Evolutionary conservation across 1,140 invertebrate species (phyloP).

Genomic region (Bombus huntii): DNA sequence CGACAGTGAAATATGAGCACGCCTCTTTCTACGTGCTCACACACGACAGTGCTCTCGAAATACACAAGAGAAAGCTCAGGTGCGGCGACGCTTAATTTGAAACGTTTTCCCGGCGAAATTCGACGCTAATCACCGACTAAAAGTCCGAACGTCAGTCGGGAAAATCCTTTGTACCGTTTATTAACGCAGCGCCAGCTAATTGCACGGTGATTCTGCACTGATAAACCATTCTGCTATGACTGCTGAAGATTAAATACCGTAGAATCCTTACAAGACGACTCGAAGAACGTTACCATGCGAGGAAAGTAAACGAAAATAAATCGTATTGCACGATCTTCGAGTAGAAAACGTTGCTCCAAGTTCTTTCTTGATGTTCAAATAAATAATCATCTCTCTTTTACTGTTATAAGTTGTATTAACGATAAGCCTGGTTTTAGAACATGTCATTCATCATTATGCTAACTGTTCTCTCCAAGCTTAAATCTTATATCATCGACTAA

Average conservation of each 20-base stretch:
- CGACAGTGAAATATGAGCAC: constrained; percentile 54
- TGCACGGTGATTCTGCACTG: background rate
- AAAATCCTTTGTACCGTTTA: constrained; percentile 57
- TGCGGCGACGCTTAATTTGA: constrained; percentile 60
- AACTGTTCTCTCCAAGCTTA: too few species aligned
- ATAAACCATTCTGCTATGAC: background rate
- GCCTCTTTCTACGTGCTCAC: constrained; percentile 27
- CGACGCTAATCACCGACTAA: constrained; percentile 48
- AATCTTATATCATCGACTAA: too few species aligned
- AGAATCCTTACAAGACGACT: background rate
- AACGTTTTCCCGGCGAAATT: constrained; percentile 54
- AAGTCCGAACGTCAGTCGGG: constrained; percentile 49
- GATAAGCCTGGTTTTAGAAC: too few species aligned
- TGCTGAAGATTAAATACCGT: background rate
- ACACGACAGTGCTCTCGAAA: constrained; percentile 26
- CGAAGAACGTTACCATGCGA: background rate
- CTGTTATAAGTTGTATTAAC: background rate
- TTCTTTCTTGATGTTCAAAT: background rate
- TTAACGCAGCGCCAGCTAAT: constrained; percentile 56
- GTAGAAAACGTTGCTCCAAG: background rate
- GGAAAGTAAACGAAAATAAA: background rate
- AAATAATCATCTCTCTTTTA: background rate
- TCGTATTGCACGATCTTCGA: background rate
- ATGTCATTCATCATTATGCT: too few species aligned
- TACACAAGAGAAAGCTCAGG: constrained; percentile 41